Evolutionary conservation across 2,888 invertebrate species (phyloP), one percentile per base, ranked within the genome.

Genomic region (Aplocera efformata): DNA sequence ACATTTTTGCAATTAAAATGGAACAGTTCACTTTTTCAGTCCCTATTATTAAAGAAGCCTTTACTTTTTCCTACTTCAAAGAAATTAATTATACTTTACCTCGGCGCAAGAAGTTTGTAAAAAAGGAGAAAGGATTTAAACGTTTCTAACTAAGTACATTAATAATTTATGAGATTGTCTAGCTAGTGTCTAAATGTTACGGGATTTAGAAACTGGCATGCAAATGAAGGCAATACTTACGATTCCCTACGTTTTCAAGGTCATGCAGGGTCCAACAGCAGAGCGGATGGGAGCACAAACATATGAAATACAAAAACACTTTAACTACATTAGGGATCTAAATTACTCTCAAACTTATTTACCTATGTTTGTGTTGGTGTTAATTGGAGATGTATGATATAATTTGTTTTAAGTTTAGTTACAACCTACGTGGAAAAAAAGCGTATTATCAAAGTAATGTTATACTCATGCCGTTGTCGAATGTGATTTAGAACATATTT

Each of bases 191-290:
- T 17, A 17, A 17, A 3, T 2, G 13, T 17, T 17, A 17, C 13
- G 13, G 13, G 13, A 17, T 17, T 17, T 17, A 23, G 28, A 50
- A 31, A 33, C 43, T 10, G 29, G 38, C 76, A 72, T 76, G 75
- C 75, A 63, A 49, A 53, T 42, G 28, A 25, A 57, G 57, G 60
- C 65, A 66, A 71, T 88, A 88, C 86, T 88, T 80, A 86, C 86
- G 69, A 86, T 84, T 62, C 86, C 85, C 86, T 88, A 85, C 72
- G 79, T 70, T 70, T 79, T 61, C 72, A 81, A 78, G 70, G 62
- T 71, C 86, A 85, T 88, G 86, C 86, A 77, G 85, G 82, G 60
- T 84, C 85, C 86, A 57, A 77, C 68, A 56, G 68, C 70, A 66
- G 61, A 63, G 61, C 59, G 51, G 71, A 59, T 56, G 63, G 77